Evolutionary conservation across 2,797 vertebrate species (phyloP).

Genomic region (Onychomys leucogaster): DNA sequence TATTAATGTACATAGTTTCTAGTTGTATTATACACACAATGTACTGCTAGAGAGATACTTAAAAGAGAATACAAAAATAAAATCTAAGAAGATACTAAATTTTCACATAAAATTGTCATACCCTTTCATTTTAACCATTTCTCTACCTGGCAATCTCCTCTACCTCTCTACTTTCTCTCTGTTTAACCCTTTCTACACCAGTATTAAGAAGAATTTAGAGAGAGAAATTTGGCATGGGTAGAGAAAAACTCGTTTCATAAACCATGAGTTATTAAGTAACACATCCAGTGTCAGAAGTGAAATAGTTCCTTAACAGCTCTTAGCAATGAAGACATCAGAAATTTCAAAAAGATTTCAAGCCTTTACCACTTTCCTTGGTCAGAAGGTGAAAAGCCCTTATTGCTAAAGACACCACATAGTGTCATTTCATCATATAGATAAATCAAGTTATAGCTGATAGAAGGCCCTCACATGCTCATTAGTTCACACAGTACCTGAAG

Average conservation of each 20-base stretch:
- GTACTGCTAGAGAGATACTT: background rate
- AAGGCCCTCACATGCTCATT: fast-evolving
- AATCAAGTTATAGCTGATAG: background rate
- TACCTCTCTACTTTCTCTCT: too few relatives aligned
- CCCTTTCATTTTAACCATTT: background rate
- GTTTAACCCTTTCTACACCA: background rate
- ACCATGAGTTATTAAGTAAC: too few relatives aligned
- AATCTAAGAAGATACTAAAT: background rate
- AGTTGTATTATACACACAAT: background rate
- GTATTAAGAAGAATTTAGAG: too few relatives aligned
- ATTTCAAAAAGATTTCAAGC: too few relatives aligned
- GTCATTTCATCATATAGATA: background rate
- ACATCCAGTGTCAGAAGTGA: too few relatives aligned
- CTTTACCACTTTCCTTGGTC: background rate
- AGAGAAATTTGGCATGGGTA: too few relatives aligned
- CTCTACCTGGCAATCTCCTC: too few relatives aligned
- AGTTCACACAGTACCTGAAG: background rate
- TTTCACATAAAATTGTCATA: background rate
- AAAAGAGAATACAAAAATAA: background rate
- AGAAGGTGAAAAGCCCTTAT: background rate
- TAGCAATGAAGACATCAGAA: too few relatives aligned
- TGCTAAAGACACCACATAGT: background rate
- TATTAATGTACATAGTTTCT: background rate
- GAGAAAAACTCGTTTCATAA: too few relatives aligned
- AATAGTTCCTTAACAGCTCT: too few relatives aligned